These are phyloP conservation scores for Uropsilus gracilis DNA, from an alignment of 2,113 vertebrate species.

Conservation along the genomic window DNA sequence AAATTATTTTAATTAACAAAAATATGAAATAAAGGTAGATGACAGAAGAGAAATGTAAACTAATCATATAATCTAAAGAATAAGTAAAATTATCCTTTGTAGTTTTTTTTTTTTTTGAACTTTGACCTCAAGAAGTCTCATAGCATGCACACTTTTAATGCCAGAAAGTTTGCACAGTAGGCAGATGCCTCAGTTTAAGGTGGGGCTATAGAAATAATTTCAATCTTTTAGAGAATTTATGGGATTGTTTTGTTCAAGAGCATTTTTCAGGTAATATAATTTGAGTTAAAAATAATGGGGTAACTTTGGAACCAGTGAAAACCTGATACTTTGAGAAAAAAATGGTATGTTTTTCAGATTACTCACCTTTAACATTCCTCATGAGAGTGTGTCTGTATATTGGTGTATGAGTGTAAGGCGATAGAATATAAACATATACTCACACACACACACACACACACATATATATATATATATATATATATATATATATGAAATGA, in stretches of 20 bases:
- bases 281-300: not conserved
- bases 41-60: not conserved
- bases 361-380: not conserved
- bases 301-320: not conserved
- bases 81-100: not conserved
- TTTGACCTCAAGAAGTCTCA: not conserved
- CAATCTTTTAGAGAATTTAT: not conserved
- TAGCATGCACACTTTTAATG: not conserved
- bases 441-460: too few species aligned
- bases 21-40: not conserved
- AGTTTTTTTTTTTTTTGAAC: not conserved
- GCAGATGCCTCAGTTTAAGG: not conserved
- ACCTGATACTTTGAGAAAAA: not conserved
- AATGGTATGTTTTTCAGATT: not conserved
- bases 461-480: too few species aligned
- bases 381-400: too few species aligned
- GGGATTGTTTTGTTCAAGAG: not conserved
- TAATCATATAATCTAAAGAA: not conserved
- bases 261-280: not conserved
- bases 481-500: too few species aligned
- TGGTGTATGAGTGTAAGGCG: too few species aligned
- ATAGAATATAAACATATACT: too few species aligned
- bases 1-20: constrained; percentile 10
- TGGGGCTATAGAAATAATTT: not conserved
- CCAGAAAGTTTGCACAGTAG: not conserved